Evolutionary conservation across 2,797 vertebrate species (phyloP).

Genomic region (Darevskia mixta): DNA sequence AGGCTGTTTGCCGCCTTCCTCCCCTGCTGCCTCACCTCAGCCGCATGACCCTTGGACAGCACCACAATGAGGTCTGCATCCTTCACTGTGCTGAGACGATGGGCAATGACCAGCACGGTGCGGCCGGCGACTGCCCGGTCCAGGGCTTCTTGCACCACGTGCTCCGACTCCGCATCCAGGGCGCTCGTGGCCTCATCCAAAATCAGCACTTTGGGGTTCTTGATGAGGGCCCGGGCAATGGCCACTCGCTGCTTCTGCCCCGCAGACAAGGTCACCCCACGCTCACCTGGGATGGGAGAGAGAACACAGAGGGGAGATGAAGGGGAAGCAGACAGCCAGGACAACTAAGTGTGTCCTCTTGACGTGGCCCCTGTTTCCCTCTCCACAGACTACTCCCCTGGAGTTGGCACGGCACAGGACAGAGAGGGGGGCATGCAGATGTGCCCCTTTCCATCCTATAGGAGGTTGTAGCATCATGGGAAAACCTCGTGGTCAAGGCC

Average conservation of each 20-base stretch:
- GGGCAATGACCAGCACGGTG: slow-evolving; percentile 95
- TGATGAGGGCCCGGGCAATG: slow-evolving; percentile 92
- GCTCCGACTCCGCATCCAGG: slow-evolving; percentile 90
- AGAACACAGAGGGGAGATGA: not conserved
- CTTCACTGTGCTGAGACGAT: slow-evolving; percentile 94
- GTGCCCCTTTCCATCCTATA: not conserved
- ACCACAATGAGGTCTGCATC: slow-evolving; percentile 90
- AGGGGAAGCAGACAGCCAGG: not conserved
- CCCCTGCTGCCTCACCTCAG: slow-evolving; percentile 82
- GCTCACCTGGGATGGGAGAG: slow-evolving; percentile 80
- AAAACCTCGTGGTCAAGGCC: not conserved
- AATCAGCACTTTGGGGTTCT: slow-evolving; percentile 89
- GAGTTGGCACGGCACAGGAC: not conserved
- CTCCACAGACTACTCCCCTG: not conserved
- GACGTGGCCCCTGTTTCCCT: not conserved
- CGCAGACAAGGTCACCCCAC: slow-evolving; percentile 90
- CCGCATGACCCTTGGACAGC: slow-evolving; percentile 87
- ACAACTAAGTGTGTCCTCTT: no score
- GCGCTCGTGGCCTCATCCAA: slow-evolving; percentile 97
- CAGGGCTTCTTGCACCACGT: slow-evolving; percentile 91
- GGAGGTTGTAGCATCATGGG: not conserved
- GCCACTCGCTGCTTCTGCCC: slow-evolving; percentile 96
- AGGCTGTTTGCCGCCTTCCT: not conserved
- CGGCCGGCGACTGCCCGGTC: slow-evolving; percentile 88
- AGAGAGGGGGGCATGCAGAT: not conserved